phyloP scores from a whole-genome alignment of 2,797 vertebrate genomes.

The Bradypodion ventrale region DNA sequence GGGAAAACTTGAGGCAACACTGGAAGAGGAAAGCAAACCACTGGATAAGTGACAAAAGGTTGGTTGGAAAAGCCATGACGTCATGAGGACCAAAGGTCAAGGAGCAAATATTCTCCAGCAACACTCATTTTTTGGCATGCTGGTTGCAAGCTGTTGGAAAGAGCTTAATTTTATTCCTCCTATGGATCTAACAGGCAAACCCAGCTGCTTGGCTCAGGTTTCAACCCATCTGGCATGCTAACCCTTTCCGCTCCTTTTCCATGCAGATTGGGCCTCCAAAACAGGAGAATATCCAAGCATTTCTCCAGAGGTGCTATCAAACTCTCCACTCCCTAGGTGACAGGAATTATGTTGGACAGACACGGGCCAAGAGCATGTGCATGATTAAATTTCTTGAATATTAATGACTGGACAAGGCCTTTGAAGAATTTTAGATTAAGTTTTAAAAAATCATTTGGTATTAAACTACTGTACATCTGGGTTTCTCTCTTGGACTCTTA shows the following conservation, averaged over 20 bases:
- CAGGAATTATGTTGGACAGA: too few relatives aligned
- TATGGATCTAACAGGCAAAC: constrained; percentile 36
- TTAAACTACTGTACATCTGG: too few relatives aligned
- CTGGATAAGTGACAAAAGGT: too few relatives aligned
- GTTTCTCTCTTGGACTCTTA: too few relatives aligned
- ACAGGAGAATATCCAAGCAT: constrained; percentile 55
- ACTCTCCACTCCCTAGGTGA: too few relatives aligned
- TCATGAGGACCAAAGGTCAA: constrained; percentile 10
- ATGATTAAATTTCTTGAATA: too few relatives aligned
- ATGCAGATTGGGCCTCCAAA: constrained; percentile 29
- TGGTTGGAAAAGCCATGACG: not conserved
- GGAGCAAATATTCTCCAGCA: constrained; percentile 43
- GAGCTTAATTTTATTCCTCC: constrained; percentile 49
- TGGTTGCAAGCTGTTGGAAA: constrained; percentile 55
- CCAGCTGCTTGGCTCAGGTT: constrained; percentile 58
- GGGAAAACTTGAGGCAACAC: too few relatives aligned
- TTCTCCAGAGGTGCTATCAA: constrained; percentile 3
- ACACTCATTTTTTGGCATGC: not conserved
- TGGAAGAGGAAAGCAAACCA: too few relatives aligned
- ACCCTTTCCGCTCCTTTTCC: constrained; percentile 60
- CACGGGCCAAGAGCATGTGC: too few relatives aligned
- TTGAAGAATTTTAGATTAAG: too few relatives aligned
- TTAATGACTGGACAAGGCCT: too few relatives aligned
- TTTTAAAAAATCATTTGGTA: too few relatives aligned
- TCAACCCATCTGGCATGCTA: constrained; percentile 23